Percentiles rank a stretch among this genome's conserved stretches.
These are phyloP conservation scores for Neoitamus cyanurus DNA, from an alignment of 2,888 invertebrate genomes.

Conservation along the genomic window DNA sequence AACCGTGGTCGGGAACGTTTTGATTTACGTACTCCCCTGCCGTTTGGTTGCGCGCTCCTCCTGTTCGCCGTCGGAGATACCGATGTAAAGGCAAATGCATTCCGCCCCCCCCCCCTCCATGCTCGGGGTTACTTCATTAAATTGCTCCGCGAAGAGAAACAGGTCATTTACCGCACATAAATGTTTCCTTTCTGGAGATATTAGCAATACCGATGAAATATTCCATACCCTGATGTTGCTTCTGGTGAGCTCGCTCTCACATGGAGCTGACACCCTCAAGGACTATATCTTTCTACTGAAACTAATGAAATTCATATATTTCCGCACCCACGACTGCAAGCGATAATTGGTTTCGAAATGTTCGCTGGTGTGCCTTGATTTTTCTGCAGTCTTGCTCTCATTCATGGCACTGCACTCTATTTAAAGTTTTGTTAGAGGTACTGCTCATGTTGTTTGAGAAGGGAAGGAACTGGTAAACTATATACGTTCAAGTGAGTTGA, in stretches of 20 bases:
- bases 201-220: background rate
- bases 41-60: background rate
- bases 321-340: background rate
- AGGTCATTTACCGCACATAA: constrained; percentile 9
- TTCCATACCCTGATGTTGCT: background rate
- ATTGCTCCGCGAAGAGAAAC: background rate
- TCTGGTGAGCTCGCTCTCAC: no score
- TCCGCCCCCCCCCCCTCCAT: no score
- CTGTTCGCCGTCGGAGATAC: background rate
- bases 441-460: no score
- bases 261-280: background rate
- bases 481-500: no score
- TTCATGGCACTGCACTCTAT: background rate
- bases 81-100: background rate
- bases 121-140: background rate
- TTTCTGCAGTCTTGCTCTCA: background rate
- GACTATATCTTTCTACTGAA: background rate
- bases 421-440: background rate
- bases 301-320: background rate
- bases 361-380: background rate
- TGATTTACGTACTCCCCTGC: background rate
- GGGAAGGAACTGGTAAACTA: no score
- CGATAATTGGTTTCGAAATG: background rate
- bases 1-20: background rate
- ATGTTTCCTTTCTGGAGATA: background rate